Evolutionary conservation across 2,888 invertebrate species (phyloP), one percentile per base, ranked within the genome.

Genomic region (Omphaloscelis lunosa): DNA sequence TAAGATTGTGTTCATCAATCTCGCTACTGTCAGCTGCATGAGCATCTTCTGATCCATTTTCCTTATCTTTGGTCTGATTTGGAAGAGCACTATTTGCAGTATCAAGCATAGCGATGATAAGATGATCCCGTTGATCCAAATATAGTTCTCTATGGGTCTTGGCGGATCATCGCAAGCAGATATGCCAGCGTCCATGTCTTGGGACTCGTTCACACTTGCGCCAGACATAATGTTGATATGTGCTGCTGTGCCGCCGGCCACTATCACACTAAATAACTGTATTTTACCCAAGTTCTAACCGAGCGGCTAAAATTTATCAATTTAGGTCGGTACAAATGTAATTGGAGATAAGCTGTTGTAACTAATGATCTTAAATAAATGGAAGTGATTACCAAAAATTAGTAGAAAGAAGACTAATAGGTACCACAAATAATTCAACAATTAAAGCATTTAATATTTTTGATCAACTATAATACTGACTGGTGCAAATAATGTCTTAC

Each of bases 1-100:
- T 1, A 89, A 58, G 0, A 91, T 58, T 0, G 92, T 90, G 83
- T 94, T 92, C n/a, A 92, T 17, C 7, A 93, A 80, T 77, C 95
- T 92, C 1, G 95, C 92, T 2, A 92, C 66, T 0, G 93, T 92
- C 82, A 95, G 86, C 63, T 95, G 93, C 1, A 89, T 87, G 1
- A 95, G 83, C 1, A 95, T 90, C 75, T 93, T 92, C 76, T 94
- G 93, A 75, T 95, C 95, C n/a, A 91, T 86, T 79, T 93, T 94
- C 23, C 95, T 91, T 77, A 91, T 90, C 51, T 88, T 88, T 1
- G 93, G 92, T 41, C 90, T 74, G 0, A 91, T 48, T 9, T 88
- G 62, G 69, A 93, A 91, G 2, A 94, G 48, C 0, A 84, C 20
- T 4, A 91, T 27, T 82, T 95, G 94, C 0, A 89, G n/a, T 39